Evolutionary conservation across 2,113 vertebrate genomes (phyloP).

Genomic region (Pygoscelis antarcticus): DNA sequence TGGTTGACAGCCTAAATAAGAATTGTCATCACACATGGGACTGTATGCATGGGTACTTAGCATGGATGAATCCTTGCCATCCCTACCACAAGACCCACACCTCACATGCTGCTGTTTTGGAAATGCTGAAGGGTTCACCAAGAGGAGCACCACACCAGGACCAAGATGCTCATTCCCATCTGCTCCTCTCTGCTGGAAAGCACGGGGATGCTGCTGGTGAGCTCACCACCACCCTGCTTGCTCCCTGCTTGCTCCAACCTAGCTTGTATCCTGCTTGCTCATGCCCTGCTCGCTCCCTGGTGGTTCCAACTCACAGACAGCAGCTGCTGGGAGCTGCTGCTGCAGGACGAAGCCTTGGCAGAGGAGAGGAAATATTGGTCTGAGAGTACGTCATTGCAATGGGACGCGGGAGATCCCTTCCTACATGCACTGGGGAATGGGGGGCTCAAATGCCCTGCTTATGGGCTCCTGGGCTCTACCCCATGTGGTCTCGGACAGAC

Average conservation of each 20-base stretch:
- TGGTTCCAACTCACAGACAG: not conserved
- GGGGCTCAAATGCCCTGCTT: not conserved
- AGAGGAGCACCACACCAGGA: not conserved
- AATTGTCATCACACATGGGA: not conserved
- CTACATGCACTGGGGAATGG: not conserved
- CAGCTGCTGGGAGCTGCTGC: not conserved
- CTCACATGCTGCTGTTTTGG: not conserved
- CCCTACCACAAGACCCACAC: not conserved
- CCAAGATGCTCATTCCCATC: accelerated
- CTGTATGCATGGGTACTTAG: not conserved
- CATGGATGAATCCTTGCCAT: not conserved
- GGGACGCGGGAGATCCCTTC: not conserved
- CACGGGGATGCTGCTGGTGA: not conserved
- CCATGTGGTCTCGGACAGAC: not conserved
- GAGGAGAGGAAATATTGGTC: not conserved
- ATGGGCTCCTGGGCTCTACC: not conserved
- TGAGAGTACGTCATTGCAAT: not conserved
- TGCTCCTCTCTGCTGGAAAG: not conserved
- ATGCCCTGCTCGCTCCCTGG: not conserved
- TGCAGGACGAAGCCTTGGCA: not conserved
- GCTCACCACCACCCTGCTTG: not conserved
- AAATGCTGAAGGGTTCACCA: not conserved
- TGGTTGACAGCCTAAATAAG: not conserved
- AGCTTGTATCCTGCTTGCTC: not conserved
- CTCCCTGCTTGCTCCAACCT: not conserved